Conservation (phyloP, 2,888 invertebrate species). For the Polydrusus cervinus region DNA sequence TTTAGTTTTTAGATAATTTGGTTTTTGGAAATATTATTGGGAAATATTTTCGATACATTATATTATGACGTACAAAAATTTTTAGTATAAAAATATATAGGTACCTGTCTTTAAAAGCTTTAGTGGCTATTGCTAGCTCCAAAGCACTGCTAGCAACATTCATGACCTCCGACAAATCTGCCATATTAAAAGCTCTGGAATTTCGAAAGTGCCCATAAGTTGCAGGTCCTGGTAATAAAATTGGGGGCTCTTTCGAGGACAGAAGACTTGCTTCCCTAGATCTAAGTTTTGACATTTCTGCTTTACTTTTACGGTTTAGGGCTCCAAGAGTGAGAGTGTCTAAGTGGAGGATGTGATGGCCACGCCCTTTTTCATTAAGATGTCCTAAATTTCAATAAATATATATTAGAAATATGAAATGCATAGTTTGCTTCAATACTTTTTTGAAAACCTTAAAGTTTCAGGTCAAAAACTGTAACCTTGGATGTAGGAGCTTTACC, state of each 20-base stretch:
- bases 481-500: too few relatives aligned
- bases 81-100: background rate
- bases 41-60: too few relatives aligned
- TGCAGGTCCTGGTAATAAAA: constrained; percentile 68
- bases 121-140: constrained; percentile 73
- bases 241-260: constrained; percentile 65
- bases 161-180: constrained; percentile 70
- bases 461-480: too few relatives aligned
- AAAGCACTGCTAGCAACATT: constrained; percentile 71
- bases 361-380: constrained; percentile 54
- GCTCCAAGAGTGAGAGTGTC: constrained; percentile 59
- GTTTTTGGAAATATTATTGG: too few relatives aligned
- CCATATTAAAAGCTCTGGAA: constrained; percentile 65
- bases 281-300: constrained; percentile 68
- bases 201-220: constrained; percentile 71
- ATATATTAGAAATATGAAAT: background rate
- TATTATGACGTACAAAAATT: too few relatives aligned
- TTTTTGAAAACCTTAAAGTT: too few relatives aligned
- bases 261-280: constrained; percentile 68
- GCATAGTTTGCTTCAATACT: too few relatives aligned
- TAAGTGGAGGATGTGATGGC: constrained; percentile 57
- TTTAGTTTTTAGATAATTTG: too few relatives aligned
- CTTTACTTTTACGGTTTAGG: constrained; percentile 63
- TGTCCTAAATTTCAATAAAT: constrained; percentile 37
- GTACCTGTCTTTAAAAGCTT: constrained; percentile 72